Evolutionary conservation across 2,797 vertebrate genomes (phyloP).

Genomic region (Galago senegalensis): DNA sequence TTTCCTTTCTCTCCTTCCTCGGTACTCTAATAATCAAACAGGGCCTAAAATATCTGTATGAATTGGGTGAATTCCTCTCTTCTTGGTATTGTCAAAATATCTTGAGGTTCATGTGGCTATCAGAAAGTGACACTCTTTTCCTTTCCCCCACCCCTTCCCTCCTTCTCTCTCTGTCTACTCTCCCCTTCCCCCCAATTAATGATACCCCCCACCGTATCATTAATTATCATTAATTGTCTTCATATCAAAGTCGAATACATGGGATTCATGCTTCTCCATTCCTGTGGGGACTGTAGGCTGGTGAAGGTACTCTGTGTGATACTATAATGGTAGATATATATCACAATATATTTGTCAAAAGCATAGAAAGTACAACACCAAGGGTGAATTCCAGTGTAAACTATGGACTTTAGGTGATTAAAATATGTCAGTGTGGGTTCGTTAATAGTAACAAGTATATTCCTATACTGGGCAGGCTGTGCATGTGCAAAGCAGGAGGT

Average conservation of each 20-base stretch:
- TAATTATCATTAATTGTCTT: no score
- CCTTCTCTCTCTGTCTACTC: no score
- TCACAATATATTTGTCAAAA: neutral
- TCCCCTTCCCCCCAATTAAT: no score
- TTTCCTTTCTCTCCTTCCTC: neutral
- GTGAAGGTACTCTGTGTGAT: neutral
- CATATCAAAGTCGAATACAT: no score
- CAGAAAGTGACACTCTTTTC: neutral
- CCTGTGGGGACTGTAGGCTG: neutral
- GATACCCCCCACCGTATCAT: no score
- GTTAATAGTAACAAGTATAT: neutral
- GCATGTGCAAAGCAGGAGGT: neutral
- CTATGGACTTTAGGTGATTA: neutral
- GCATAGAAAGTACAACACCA: accelerated
- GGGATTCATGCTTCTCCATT: no score
- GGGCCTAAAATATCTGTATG: neutral
- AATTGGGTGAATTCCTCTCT: neutral
- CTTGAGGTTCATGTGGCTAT: neutral
- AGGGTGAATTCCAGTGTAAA: neutral
- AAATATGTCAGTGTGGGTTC: neutral
- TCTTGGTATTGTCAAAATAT: neutral
- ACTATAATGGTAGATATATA: neutral
- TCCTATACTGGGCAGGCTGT: neutral
- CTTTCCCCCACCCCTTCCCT: no score
- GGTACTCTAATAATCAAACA: neutral